These are phyloP conservation scores for Nerophis ophidion DNA, from an alignment of 2,113 vertebrate species.

Conservation along the genomic window DNA sequence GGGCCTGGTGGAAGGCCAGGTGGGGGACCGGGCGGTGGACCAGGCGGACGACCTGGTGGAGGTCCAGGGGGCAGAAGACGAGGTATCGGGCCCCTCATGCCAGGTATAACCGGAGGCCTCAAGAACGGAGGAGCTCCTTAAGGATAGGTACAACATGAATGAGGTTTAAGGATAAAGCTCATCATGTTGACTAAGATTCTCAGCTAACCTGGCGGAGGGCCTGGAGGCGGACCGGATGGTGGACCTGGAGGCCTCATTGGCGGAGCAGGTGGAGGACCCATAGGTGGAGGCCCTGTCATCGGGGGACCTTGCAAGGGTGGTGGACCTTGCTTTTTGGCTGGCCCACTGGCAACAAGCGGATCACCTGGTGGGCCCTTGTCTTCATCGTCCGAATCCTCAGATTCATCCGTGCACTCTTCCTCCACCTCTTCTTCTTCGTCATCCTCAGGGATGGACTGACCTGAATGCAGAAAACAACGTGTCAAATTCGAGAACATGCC, in stretches of 20 bases:
- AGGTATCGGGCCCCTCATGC: slow-evolving; percentile 87
- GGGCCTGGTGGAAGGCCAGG: slow-evolving; percentile 93
- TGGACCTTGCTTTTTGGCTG: slow-evolving; percentile 63
- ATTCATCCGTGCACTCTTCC: slow-evolving; percentile 85
- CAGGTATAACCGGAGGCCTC: slow-evolving; percentile 89
- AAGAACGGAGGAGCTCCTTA: slow-evolving; percentile 93
- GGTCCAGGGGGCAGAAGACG: slow-evolving; percentile 92
- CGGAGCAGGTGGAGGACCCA: slow-evolving; percentile 90
- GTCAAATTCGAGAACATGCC: not conserved
- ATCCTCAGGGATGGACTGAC: slow-evolving; percentile 93
- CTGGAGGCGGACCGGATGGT: slow-evolving; percentile 93
- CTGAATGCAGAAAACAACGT: slow-evolving; percentile 58
- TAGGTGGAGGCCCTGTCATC: slow-evolving; percentile 87
- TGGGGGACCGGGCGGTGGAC: slow-evolving; percentile 89
- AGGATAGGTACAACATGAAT: not conserved
- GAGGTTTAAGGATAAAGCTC: not conserved
- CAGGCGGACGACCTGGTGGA: slow-evolving; percentile 90
- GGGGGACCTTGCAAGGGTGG: slow-evolving; percentile 86
- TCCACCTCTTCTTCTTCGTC: slow-evolving; percentile 89
- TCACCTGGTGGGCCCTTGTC: slow-evolving; percentile 70
- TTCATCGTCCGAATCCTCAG: slow-evolving; percentile 77
- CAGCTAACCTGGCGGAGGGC: slow-evolving; percentile 85
- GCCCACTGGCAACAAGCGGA: slow-evolving; percentile 60
- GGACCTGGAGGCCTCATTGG: slow-evolving; percentile 91
- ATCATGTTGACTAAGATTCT: too few relatives aligned